These are phyloP conservation scores for Athetis lepigone DNA, from an alignment of 2,888 invertebrate genomes.

Conservation along the genomic window DNA sequence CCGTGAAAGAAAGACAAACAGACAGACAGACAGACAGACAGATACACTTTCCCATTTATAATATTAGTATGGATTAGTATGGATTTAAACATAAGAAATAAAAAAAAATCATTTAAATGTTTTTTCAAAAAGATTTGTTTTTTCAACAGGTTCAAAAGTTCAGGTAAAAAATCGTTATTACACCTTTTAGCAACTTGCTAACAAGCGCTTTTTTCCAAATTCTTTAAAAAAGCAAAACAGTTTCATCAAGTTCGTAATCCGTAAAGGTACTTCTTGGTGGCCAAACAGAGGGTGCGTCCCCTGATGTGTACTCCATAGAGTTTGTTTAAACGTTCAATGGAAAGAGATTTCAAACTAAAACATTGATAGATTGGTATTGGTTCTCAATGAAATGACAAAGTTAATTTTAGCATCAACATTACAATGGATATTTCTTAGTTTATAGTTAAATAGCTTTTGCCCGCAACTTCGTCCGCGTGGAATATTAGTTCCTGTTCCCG, in stretches of 20 bases:
- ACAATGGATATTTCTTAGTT: not conserved
- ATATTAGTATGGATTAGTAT: no score
- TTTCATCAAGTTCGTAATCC: conserved; percentile 30
- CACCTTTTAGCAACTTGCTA: not conserved
- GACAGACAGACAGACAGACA: no score
- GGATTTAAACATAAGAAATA: no score
- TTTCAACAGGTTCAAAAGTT: no score
- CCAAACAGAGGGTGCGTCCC: conserved; percentile 47
- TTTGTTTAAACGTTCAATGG: conserved; percentile 16
- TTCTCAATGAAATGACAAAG: not conserved
- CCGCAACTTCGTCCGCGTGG: no score
- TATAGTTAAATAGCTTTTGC: no score
- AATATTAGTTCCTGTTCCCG: no score
- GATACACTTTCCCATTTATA: no score
- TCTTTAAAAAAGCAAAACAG: not conserved
- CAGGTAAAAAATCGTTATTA: no score
- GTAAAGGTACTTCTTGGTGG: conserved; percentile 23
- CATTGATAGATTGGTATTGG: not conserved
- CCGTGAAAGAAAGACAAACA: no score
- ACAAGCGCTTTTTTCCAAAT: not conserved
- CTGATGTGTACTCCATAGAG: conserved; percentile 8
- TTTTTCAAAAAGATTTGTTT: no score
- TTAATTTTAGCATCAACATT: not conserved
- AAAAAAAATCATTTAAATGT: no score
- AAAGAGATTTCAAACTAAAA: conserved; percentile 17